Evolutionary conservation across 2,888 invertebrate species (phyloP).

Genomic region (Leistus spinibarbis): DNA sequence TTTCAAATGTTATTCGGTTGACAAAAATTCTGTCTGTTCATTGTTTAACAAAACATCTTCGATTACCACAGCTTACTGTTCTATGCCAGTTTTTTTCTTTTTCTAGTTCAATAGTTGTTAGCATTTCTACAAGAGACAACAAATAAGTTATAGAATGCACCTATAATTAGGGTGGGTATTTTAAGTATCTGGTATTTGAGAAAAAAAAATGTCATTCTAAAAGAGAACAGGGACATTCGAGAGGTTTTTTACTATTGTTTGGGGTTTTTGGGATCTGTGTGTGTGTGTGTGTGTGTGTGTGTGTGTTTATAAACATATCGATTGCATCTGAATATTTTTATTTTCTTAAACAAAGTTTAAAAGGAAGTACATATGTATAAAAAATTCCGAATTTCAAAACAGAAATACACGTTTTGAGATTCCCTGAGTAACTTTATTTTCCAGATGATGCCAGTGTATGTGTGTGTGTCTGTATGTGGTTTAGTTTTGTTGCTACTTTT

Average conservation of each 20-base stretch:
- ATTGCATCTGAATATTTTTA: no score
- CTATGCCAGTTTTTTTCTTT: not conserved
- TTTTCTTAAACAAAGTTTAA: no score
- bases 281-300: no score
- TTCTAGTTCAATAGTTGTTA: constrained; percentile 15
- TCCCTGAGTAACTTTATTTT: no score
- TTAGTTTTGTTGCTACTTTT: no score
- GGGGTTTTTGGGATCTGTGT: not conserved
- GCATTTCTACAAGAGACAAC: not conserved
- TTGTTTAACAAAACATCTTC: constrained; percentile 35
- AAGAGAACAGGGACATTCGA: not conserved
- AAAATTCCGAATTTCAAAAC: no score
- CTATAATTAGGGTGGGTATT: not conserved
- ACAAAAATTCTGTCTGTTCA: constrained; percentile 33
- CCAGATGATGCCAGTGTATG: no score
- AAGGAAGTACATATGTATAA: no score
- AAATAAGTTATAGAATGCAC: not conserved
- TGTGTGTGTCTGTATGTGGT: no score
- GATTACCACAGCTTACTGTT: constrained; percentile 28
- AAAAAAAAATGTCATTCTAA: not conserved
- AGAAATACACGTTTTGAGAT: no score
- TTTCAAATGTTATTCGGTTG: constrained; percentile 29
- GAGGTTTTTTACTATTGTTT: no score
- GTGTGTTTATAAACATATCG: no score
- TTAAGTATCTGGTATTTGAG: not conserved